Evolutionary conservation across 2,797 vertebrate genomes (phyloP), one percentile per base, ranked within the genome.

Genomic region (Lithobates pipiens): DNA sequence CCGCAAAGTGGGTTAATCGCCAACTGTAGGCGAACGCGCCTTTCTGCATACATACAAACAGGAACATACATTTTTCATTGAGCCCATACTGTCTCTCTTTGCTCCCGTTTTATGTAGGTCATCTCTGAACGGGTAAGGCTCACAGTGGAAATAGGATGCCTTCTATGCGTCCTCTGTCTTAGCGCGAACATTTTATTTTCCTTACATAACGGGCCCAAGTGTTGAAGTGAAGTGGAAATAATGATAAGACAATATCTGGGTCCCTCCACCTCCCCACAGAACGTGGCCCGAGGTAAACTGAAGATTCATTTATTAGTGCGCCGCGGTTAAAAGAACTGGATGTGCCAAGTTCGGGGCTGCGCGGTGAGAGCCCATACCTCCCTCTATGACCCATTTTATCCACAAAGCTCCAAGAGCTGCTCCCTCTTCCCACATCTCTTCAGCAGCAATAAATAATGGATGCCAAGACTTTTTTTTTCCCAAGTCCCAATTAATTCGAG

Each of bases 181-280:
- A 71, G 46, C 54, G 23, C 68, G 34, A 57, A 61, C 54, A 61
- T 61, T 61, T 61, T 61, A 23, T 4, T 79, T 75, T 11, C 65
- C 5, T 85, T 80, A 80, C 65, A 69, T 74, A 77, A 74, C 72
- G 36, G 72, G 21, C 54, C 39, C 76, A 25, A 74, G 50, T 57
- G 77, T 75, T 75, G 63, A 89, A 86, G 36, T 85, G 67, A 82
- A 88, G 88, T 87, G 80, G 88, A 88, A 86, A 67, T 86, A 88
- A 88, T 76, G 77, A 39, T 71, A 87, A 88, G 74, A 78, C 82
- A 76, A 76, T 86, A 70, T 82, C 32, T 39, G 73, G 73, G 36
- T 68, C 57, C 61, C 36, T 75, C 65, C 67, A 27, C 75, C 78
- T 67, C 80, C 39, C 71, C 68, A 82, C 54, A 82, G 73, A 82